These are phyloP conservation scores for Cerastoderma edule DNA, from an alignment of 2,888 invertebrate species.

Conservation along the genomic window DNA sequence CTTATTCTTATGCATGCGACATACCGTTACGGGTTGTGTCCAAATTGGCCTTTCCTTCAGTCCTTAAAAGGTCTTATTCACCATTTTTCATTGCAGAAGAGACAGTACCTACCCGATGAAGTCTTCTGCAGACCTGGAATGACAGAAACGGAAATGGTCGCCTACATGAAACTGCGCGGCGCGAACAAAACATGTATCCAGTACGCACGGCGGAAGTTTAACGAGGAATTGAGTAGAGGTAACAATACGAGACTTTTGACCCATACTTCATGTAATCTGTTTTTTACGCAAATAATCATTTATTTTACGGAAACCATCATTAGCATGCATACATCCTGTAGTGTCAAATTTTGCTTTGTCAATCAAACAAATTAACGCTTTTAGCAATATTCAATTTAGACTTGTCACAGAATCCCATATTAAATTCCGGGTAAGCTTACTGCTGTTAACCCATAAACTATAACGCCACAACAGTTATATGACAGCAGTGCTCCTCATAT, in stretches of 20 bases:
- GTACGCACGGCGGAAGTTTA: slow-evolving; percentile 13
- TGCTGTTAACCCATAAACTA: too few species aligned
- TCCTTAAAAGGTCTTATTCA: not conserved
- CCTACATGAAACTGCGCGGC: slow-evolving; percentile 1
- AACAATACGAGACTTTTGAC: too few species aligned
- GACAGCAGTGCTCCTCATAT: too few species aligned
- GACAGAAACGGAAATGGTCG: slow-evolving; percentile 13
- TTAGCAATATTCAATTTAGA: not conserved
- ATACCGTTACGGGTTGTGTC: not conserved
- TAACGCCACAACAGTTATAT: too few species aligned
- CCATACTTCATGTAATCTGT: too few species aligned
- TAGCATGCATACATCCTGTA: not conserved
- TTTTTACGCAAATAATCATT: too few species aligned
- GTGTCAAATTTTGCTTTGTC: not conserved
- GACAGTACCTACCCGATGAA: slow-evolving; percentile 10
- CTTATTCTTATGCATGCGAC: not conserved
- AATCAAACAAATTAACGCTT: not conserved
- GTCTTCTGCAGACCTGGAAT: slow-evolving; percentile 14
- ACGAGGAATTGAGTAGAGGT: not conserved
- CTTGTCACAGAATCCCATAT: too few species aligned
- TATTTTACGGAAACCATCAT: too few species aligned
- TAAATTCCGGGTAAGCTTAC: too few species aligned
- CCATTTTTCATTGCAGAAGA: not conserved
- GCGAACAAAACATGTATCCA: not conserved
- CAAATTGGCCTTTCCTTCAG: not conserved